Evolutionary conservation across 2,113 vertebrate species (phyloP), one percentile per base, ranked within the genome.

Genomic region (Notothenia coriiceps): DNA sequence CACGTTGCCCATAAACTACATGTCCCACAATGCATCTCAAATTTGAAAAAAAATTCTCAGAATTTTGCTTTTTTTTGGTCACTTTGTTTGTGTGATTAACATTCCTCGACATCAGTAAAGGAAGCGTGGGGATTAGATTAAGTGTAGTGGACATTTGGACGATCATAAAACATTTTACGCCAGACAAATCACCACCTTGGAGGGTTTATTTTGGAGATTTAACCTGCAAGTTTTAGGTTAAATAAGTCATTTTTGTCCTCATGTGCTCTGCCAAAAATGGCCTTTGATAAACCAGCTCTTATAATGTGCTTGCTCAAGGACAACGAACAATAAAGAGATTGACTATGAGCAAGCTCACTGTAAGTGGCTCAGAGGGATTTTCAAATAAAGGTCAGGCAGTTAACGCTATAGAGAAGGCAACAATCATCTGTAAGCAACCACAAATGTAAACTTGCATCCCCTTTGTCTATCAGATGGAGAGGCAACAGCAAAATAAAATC

Each of bases 231-330:
- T 73, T 78, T 85, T 78, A 80, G 33, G 82, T 29, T 89, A 82
- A 47, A 47, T 47, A 47, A 47, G 11, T 29, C 29, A 0, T 29
- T 29, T 60, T 51, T 55, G 43, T 52, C 61, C 66, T 69, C 68
- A 85, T 65, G 77, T 85, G 63, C 77, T 82, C 85, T 82, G 69
- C 80, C 74, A 80, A 77, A 82, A 66, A 83, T 81, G 67, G 69
- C 46, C 72, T 10, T 29, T 29, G 46, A 73, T 89, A 89, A 83
- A 77, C 25, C 60, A 87, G 80, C 91, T 61, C 17, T 75, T 86
- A 80, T 91, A 91, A 89, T 88, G 71, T 82, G 83, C 79, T 87
- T 84, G 88, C 85, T 88, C 94, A 94, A 94, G 93, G 93, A 93
- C 92, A 92, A 70, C 10, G 74, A 89, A 88, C 91, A 89, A 93